Evolutionary conservation across 2,797 vertebrate species (phyloP).

Genomic region (Poeciliopsis paucimaculata): DNA sequence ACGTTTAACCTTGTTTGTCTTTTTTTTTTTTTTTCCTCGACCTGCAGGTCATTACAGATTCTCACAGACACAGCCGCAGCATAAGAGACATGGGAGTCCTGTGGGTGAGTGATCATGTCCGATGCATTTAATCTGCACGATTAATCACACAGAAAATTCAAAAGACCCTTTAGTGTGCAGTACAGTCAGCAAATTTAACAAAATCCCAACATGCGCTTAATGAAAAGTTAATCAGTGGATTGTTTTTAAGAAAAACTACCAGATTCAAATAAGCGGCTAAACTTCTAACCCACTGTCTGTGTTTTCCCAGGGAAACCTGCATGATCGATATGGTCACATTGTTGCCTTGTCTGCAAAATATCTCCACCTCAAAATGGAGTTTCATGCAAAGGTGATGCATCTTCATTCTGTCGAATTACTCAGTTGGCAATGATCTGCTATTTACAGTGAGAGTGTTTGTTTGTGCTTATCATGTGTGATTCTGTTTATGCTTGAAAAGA

Average conservation of each 20-base stretch:
- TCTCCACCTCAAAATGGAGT: constrained; percentile 91
- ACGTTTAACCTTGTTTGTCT: background rate
- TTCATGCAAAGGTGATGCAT: constrained; percentile 88
- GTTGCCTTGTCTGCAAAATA: constrained; percentile 90
- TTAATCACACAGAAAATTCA: background rate
- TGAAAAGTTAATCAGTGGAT: background rate
- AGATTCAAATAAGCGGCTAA: background rate
- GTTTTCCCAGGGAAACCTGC: constrained; percentile 86
- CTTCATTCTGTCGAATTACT: background rate
- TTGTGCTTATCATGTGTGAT: background rate
- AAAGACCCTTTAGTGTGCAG: background rate
- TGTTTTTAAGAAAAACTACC: background rate
- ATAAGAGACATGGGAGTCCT: constrained; percentile 89
- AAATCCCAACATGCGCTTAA: background rate
- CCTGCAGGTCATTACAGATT: constrained; percentile 88
- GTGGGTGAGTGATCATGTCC: constrained; percentile 88
- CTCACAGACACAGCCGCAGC: constrained; percentile 86
- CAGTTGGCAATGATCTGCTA: background rate
- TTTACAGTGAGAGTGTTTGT: background rate
- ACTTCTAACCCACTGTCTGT: background rate
- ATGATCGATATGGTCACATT: constrained; percentile 94
- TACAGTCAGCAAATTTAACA: background rate
- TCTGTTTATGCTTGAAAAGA: background rate
- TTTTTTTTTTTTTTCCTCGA: background rate
- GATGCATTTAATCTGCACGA: background rate